These are phyloP conservation scores for Torymus aiolomorphi DNA, from an alignment of 2,888 invertebrate species.

Conservation along the genomic window DNA sequence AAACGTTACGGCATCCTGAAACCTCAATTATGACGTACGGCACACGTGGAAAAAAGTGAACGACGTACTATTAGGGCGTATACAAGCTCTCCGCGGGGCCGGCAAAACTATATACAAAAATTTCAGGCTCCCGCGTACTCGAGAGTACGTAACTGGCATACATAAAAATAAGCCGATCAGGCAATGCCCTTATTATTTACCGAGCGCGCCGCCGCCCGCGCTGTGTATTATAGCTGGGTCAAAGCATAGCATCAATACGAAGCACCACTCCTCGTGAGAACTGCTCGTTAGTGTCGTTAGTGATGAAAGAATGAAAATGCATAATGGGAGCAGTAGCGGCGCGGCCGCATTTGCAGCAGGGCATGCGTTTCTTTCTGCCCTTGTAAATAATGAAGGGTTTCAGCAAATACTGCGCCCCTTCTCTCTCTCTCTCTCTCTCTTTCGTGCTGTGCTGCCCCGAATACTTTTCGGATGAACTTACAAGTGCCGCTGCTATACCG, in stretches of 20 bases:
- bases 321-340: constrained; percentile 23
- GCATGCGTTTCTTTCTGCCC: background rate
- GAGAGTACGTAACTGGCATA: too few species aligned
- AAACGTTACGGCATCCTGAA: too few species aligned
- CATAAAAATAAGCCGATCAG: constrained; percentile 10
- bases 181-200: constrained; percentile 57
- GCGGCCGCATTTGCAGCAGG: background rate
- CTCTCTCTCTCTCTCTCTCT: too few species aligned
- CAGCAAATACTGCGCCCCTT: background rate
- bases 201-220: constrained; percentile 57
- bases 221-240: constrained; percentile 63
- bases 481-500: too few species aligned
- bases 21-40: too few species aligned
- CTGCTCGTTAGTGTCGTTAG: constrained; percentile 69
- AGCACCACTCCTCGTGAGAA: constrained; percentile 58
- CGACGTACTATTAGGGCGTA: too few species aligned
- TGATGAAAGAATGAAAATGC: constrained; percentile 58
- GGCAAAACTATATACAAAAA: too few species aligned
- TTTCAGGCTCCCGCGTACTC: too few species aligned
- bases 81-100: too few species aligned
- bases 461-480: background rate
- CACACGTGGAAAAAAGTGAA: too few species aligned
- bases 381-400: constrained; percentile 26
- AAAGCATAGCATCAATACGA: constrained; percentile 62
- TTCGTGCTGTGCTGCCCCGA: background rate